Conservation (phyloP, 1,140 invertebrate genomes). For the Scaptomyza graminum region DNA sequence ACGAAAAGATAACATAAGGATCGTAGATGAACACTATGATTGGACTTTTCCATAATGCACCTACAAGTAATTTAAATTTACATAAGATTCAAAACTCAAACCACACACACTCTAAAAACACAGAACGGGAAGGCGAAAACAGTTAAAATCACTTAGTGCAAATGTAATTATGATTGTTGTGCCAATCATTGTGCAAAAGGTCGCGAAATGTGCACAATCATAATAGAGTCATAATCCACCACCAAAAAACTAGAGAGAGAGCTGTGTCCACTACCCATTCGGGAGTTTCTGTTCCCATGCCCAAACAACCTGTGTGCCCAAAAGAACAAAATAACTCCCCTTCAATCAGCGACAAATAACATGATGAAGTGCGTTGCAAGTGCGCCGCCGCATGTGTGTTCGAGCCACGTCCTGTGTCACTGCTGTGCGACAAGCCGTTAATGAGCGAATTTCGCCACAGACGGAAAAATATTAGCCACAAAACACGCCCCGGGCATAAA, state of each 20-base stretch:
- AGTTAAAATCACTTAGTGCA: conserved; percentile 42
- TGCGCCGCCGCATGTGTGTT: conserved; percentile 69
- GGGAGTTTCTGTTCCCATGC: conserved; percentile 39
- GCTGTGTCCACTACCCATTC: neutral
- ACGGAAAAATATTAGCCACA: conserved; percentile 80
- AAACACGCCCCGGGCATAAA: conserved; percentile 77
- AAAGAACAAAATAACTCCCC: conserved; percentile 39
- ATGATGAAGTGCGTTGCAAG: conserved; percentile 62
- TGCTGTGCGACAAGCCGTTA: conserved; percentile 65
- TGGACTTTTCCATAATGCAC: too few relatives aligned
- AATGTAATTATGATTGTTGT: conserved; percentile 42
- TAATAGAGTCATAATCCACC: conserved; percentile 51
- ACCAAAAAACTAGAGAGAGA: conserved; percentile 16
- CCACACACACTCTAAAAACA: too few relatives aligned
- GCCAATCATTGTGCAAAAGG: conserved; percentile 26
- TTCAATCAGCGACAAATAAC: conserved; percentile 58
- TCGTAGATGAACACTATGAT: too few relatives aligned
- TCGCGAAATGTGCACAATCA: conserved; percentile 32
- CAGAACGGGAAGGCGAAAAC: conserved; percentile 14
- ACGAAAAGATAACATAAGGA: too few relatives aligned
- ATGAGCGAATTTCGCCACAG: conserved; percentile 70
- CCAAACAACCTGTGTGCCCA: conserved; percentile 50
- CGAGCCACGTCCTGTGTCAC: conserved; percentile 32
- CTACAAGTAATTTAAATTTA: too few relatives aligned
- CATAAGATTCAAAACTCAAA: too few relatives aligned